Evolutionary conservation across 2,797 vertebrate genomes (phyloP), one percentile per base, ranked within the genome.

Genomic region (Graptemys geographica): DNA sequence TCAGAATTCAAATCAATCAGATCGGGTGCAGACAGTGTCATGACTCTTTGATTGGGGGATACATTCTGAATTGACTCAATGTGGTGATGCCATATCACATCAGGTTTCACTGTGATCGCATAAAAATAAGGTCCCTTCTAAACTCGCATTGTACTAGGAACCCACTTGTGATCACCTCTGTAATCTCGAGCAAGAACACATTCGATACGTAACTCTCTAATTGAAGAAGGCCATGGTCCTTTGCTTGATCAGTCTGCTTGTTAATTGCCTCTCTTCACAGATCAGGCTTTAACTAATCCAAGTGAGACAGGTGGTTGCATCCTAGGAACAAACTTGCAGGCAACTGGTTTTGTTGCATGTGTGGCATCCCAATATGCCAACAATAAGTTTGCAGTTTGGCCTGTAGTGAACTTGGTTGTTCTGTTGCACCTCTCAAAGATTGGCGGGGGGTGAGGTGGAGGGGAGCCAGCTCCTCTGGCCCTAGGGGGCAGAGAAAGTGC

Each of bases 361-460:
- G 15, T 16, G 31, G 31, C 62, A 65, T n/a, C 31, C 6, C 6
- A 16, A 13, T 33, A 62, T 62, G 59, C 31, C 31, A 62, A 18
- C 8, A 16, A n/a, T 33, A n/a, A 65, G 31, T 33, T 65, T n/a
- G 15, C 16, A 65, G 62, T 65, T 65, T 65, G 62, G 33, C 33
- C 33, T n/a, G 62, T n/a, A 65, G 62, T 65, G 33, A 65, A 65
- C 62, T 6, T 65, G 15, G 33, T 65, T n/a, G 33, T 65, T 65
- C 16, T n/a, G 12, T 16, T 62, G 33, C 33, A 65, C 6, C 62
- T 65, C 15, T n/a, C 62, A 65, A 65, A 65, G 62, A 25, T 57
- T 27, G 19, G 18, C 1, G 3, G 53, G 53, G 21, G 53, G 8
- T 9, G 53, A 3, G 53, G 6, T 2, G 13, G 51, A 16, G 51